These are phyloP conservation scores for Apamea sordens DNA, from an alignment of 2,888 invertebrate species.

Conservation along the genomic window DNA sequence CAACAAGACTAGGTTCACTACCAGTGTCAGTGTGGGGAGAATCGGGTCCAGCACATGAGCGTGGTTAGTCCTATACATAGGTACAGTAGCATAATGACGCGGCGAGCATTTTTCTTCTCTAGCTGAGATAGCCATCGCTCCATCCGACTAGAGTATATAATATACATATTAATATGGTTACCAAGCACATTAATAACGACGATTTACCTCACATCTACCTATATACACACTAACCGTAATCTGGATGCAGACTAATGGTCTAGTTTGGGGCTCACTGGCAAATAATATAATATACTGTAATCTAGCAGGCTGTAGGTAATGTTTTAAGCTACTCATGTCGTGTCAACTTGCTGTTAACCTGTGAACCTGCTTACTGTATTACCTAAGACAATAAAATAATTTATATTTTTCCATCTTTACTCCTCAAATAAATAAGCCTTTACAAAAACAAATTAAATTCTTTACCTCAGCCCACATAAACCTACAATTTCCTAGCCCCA, in stretches of 20 bases:
- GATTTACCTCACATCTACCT: not conserved
- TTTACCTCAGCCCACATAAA: not conserved
- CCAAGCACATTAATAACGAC: not conserved
- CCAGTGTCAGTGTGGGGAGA: no score
- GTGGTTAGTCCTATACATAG: not conserved
- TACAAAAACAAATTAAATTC: not conserved
- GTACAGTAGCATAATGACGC: not conserved
- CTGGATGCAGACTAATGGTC: no score
- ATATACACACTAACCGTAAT: not conserved
- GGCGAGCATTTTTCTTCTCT: not conserved
- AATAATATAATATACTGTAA: not conserved
- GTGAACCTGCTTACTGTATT: no score
- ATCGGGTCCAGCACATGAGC: not conserved
- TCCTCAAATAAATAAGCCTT: not conserved
- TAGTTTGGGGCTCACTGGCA: not conserved
- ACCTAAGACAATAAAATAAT: not conserved
- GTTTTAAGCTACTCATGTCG: not conserved
- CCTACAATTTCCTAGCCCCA: not conserved
- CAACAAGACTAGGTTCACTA: no score
- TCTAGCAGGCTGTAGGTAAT: not conserved
- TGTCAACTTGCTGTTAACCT: not conserved
- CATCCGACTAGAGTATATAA: not conserved
- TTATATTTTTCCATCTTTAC: not conserved
- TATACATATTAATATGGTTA: no score
- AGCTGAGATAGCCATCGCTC: not conserved